phyloP scores from a whole-genome alignment of 2,888 invertebrate species.

The Epinotia demarniana region DNA sequence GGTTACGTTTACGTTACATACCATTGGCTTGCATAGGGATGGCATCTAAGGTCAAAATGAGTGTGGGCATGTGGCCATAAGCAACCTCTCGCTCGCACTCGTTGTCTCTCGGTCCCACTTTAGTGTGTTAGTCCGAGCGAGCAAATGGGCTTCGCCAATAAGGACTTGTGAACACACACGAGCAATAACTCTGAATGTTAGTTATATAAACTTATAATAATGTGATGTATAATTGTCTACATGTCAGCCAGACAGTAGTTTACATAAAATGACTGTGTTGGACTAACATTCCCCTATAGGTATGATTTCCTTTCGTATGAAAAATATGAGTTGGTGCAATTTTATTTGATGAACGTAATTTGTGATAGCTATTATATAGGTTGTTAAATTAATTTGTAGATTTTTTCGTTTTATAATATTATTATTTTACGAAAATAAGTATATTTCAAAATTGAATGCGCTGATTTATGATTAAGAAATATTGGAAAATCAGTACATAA shows the following conservation, averaged over 20 bases:
- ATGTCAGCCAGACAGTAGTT: constrained; percentile 2
- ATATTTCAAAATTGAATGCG: constrained; percentile 16
- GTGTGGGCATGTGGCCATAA: not conserved
- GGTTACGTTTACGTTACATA: no score
- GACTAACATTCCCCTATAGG: constrained; percentile 34
- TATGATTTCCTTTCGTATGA: constrained; percentile 1
- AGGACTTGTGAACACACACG: not conserved
- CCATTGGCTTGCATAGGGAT: no score
- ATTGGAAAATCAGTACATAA: no score
- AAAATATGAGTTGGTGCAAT: constrained; percentile 33
- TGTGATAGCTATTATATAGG: constrained; percentile 34
- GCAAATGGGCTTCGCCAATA: not conserved
- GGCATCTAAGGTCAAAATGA: no score
- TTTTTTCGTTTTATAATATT: constrained; percentile 21
- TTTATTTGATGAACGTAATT: constrained; percentile 24
- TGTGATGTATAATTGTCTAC: constrained; percentile 15
- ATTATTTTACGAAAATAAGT: constrained; percentile 2
- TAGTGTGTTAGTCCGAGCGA: not conserved
- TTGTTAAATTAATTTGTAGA: constrained; percentile 26
- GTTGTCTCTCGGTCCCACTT: not conserved
- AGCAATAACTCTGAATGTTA: constrained; percentile 4
- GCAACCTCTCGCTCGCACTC: not conserved
- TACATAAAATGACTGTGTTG: constrained; percentile 22
- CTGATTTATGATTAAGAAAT: constrained; percentile 26
- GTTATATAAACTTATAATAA: constrained; percentile 11